Percentiles rank a stretch among this genome's conserved stretches.
Conservation (phyloP, 2,888 invertebrate genomes). For the Mythimna pallens region DNA sequence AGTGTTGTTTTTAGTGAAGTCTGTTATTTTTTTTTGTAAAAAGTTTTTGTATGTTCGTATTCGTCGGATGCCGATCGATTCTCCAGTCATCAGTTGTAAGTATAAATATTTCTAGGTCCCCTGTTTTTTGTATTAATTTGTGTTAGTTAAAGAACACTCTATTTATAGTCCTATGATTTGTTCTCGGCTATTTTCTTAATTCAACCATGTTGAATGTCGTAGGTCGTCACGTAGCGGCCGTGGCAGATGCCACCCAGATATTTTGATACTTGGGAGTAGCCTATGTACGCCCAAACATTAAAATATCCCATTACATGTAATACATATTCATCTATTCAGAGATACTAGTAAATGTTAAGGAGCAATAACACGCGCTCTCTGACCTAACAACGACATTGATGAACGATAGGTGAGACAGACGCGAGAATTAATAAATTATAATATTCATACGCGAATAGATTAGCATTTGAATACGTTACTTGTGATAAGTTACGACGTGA, state of each 20-base stretch:
- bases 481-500: neutral
- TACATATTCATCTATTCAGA: neutral
- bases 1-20: too few relatives aligned
- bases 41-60: neutral
- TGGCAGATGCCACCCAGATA: neutral
- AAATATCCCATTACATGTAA: too few relatives aligned
- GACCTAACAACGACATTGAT: conserved; percentile 10
- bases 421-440: neutral
- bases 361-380: neutral
- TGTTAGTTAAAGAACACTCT: neutral
- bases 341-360: neutral
- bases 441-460: neutral
- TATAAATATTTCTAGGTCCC: neutral
- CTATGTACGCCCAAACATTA: too few relatives aligned
- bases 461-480: conserved; percentile 2
- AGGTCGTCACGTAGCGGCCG: neutral
- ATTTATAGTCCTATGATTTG: neutral
- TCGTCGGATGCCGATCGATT: neutral
- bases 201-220: neutral
- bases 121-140: neutral
- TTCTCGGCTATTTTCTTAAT: neutral
- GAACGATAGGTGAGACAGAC: neutral
- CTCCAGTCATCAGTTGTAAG: neutral
- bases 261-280: neutral
- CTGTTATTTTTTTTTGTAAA: too few relatives aligned